These are phyloP conservation scores for Trachelus stipa DNA, from an alignment of 2,888 invertebrate genomes.

Conservation along the genomic window DNA sequence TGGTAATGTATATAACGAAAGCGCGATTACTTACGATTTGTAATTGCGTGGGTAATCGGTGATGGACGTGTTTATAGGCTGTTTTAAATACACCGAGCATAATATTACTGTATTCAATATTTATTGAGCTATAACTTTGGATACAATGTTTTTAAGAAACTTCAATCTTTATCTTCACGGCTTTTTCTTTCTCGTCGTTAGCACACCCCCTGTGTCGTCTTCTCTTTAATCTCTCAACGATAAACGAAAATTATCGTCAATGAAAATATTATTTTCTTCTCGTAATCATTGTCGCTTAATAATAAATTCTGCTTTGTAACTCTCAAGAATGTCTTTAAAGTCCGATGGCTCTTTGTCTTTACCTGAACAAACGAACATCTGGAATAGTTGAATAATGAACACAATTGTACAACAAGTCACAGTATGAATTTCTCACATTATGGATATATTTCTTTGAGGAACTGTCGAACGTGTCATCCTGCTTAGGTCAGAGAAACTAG, in stretches of 20 bases:
- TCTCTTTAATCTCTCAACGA: not conserved
- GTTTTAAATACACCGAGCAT: not conserved
- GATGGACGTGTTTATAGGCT: not conserved
- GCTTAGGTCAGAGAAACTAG: slow-evolving; percentile 27
- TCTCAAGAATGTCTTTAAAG: not conserved
- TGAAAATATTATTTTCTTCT: not conserved
- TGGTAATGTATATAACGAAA: slow-evolving; percentile 25
- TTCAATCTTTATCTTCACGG: not conserved
- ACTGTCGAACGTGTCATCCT: slow-evolving; percentile 36
- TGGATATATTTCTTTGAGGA: slow-evolving; percentile 51
- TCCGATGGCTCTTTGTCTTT: not conserved
- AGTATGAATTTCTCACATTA: slow-evolving; percentile 42
- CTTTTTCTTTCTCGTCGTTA: not conserved
- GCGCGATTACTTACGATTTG: not conserved
- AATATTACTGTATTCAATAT: slow-evolving; percentile 39
- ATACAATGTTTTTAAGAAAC: slow-evolving; percentile 32
- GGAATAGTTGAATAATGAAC: not conserved
- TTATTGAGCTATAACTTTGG: slow-evolving; percentile 43
- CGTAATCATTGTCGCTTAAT: not conserved
- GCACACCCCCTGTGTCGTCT: not conserved
- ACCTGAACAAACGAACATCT: not conserved
- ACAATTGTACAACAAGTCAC: slow-evolving; percentile 34
- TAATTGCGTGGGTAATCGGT: not conserved
- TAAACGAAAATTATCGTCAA: not conserved
- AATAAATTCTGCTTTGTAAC: not conserved